Evolutionary conservation across 1,140 invertebrate species (phyloP).

Genomic region (Caenorhabditis inopinata): DNA sequence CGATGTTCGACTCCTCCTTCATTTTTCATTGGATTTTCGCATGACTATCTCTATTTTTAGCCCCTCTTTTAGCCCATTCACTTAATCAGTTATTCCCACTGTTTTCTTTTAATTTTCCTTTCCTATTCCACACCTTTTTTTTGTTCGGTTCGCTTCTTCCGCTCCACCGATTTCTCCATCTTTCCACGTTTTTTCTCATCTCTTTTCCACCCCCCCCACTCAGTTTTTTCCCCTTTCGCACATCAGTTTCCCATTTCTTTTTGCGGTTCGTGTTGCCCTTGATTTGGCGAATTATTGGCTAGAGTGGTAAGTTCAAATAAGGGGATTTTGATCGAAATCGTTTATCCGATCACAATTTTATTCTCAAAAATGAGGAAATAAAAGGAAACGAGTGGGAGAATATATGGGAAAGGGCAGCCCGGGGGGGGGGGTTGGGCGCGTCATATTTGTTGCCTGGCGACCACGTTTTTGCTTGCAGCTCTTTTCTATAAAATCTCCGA

Average conservation of each 20-base stretch:
- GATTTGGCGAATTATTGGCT: not conserved
- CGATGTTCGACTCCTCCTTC: not conserved
- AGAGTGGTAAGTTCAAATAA: too few relatives aligned
- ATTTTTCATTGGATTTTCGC: not conserved
- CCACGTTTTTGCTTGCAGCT: too few relatives aligned
- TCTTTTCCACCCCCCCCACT: not conserved
- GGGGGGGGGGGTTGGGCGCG: too few relatives aligned
- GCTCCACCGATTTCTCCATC: slow-evolving; percentile 18
- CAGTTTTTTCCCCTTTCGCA: too few relatives aligned
- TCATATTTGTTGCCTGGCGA: too few relatives aligned
- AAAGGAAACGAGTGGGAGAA: not conserved
- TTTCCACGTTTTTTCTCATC: not conserved
- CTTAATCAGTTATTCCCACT: not conserved
- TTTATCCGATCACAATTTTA: too few relatives aligned
- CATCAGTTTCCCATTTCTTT: not conserved
- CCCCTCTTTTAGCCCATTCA: not conserved
- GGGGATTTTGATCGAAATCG: too few relatives aligned
- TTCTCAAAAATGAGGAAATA: too few relatives aligned
- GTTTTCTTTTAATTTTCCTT: not conserved
- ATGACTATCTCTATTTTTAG: not conserved
- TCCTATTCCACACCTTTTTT: not conserved
- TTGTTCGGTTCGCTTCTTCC: not conserved
- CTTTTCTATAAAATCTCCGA: too few relatives aligned
- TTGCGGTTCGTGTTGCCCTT: not conserved
- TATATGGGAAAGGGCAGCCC: too few relatives aligned